Evolutionary conservation across 2,113 vertebrate genomes (phyloP), one percentile per base, ranked within the genome.

Genomic region (Raja brachyura): DNA sequence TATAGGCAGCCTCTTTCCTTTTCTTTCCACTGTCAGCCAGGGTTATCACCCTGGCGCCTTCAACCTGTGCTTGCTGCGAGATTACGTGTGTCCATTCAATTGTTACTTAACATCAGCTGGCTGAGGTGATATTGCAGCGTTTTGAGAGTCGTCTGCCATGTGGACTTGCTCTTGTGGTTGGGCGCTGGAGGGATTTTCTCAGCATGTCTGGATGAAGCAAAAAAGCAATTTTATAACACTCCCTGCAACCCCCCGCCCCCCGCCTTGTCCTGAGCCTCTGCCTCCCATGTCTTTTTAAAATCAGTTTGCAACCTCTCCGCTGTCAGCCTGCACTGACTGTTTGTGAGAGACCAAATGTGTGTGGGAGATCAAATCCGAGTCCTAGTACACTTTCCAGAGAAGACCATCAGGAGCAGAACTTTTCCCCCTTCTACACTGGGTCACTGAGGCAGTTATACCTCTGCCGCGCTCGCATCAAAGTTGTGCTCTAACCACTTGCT

Each of bases 21-120:
- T 88, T 86, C 56, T 86, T 28, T 86, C 28, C 8, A 56, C 79
- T 83, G 83, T 88, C 83, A 88, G n/a, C 59, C 59, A 31, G 83
- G 83, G 83, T 66, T n/a, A n/a, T 88, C 5, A 14, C n/a, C 83
- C 61, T 33, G 83, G 83, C 59, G 59, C 59, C 83, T 88, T n/a
- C 83, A 88, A 88, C 83, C 83, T 88, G 59, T 31, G n/a, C 83
- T 66, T 63, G 63, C 59, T 31, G 28, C 59, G 8, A 28, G 59
- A 88, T 88, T 88, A 88, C 83, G 63, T 88, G 28, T 66, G 83
- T 88, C 83, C 83, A 88, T 88, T 88, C 83, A 66, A 63, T 88
- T 88, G 83, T 88, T 88, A 88, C 28, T 88, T 31, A 63, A 88
- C 28, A 31, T 63, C 59, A n/a, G 83, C 59, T 63, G 83, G 59